A percentile compares a stretch with the other conserved stretches of the same genome.
Conservation (phyloP, 2,113 vertebrate species). For the Muntiacus reevesi region DNA sequence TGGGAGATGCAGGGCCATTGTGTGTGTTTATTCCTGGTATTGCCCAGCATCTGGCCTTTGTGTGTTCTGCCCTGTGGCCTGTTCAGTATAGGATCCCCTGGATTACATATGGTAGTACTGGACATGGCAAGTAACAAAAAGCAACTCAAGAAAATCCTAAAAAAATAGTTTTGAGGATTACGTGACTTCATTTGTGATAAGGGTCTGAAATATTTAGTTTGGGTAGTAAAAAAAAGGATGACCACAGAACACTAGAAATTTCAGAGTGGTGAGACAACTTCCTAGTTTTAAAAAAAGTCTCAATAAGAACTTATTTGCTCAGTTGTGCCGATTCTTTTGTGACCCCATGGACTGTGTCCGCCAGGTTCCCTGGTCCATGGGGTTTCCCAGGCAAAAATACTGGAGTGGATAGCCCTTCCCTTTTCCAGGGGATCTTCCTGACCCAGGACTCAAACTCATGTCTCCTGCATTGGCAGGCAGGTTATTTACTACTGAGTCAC, state of each 20-base stretch:
- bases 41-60: neutral
- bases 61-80: neutral
- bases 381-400: neutral
- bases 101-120: neutral
- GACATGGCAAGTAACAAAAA: neutral
- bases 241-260: neutral
- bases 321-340: neutral
- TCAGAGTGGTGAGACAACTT: neutral
- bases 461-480: neutral
- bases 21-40: accelerated
- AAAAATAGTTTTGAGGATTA: neutral
- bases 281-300: neutral
- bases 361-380: neutral
- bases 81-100: neutral
- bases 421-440: neutral
- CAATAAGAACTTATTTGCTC: neutral
- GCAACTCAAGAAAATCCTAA: neutral
- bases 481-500: neutral
- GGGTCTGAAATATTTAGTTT: neutral
- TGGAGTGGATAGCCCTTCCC: neutral
- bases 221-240: neutral
- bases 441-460: neutral
- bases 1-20: too few relatives aligned
- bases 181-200: neutral
- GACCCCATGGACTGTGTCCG: neutral